phyloP scores from a whole-genome alignment of 2,113 vertebrate species.

The Felis catus region F.catus_Fca126_mat1.0 CM031415.1:153507001-153507500 shows the following conservation, averaged over 20 bases:
- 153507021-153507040: background rate
- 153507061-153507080: background rate
- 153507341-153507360: background rate
- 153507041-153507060: background rate
- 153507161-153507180: background rate
- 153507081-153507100: background rate
- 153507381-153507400: background rate
- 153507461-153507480: background rate
- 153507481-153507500: background rate
- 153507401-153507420: background rate
- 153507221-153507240: background rate
- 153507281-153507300: background rate
- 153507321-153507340: background rate
- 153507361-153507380: background rate
- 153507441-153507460: background rate
- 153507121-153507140: conserved; percentile 14
- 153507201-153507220: background rate
- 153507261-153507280: background rate
- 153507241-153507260: background rate
- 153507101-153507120: background rate
- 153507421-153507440: background rate
- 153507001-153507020: background rate
- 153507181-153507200: background rate
- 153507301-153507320: background rate
- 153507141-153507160: background rate